These are phyloP conservation scores for Leptoteleia sp. DNA, from an alignment of 1,140 invertebrate genomes.

Conservation along the genomic window DNA sequence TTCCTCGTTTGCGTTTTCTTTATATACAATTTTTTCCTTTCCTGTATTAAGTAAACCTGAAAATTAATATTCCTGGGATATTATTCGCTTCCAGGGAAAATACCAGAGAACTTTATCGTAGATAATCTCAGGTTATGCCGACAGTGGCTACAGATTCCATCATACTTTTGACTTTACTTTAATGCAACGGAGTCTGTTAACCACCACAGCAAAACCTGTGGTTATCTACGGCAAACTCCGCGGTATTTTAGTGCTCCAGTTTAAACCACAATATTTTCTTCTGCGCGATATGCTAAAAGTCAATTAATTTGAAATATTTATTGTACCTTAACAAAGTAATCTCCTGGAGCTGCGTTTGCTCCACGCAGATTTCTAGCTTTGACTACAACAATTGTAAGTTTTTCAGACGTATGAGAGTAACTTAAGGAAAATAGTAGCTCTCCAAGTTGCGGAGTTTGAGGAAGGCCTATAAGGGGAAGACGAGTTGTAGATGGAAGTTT, in stretches of 20 bases:
- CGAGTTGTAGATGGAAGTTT: constrained; percentile 81
- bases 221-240: too few species aligned
- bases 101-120: too few species aligned
- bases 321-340: constrained; percentile 79
- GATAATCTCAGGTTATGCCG: too few species aligned
- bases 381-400: constrained; percentile 83
- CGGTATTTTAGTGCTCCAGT: too few species aligned
- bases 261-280: too few species aligned
- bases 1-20: constrained; percentile 88
- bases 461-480: constrained; percentile 80
- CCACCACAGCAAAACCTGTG: too few species aligned
- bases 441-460: constrained; percentile 83
- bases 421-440: constrained; percentile 84
- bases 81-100: too few species aligned
- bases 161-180: too few species aligned
- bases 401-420: constrained; percentile 83
- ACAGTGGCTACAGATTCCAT: too few species aligned
- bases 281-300: too few species aligned
- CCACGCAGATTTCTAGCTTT: constrained; percentile 82
- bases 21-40: constrained; percentile 89
- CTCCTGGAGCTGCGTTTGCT: constrained; percentile 69
- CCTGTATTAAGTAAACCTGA: constrained; percentile 88
- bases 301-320: background rate
- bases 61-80: constrained; percentile 54
- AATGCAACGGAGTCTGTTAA: too few species aligned